Conservation (phyloP, 2,888 invertebrate genomes). For the Blastobasis lacticolella region DNA sequence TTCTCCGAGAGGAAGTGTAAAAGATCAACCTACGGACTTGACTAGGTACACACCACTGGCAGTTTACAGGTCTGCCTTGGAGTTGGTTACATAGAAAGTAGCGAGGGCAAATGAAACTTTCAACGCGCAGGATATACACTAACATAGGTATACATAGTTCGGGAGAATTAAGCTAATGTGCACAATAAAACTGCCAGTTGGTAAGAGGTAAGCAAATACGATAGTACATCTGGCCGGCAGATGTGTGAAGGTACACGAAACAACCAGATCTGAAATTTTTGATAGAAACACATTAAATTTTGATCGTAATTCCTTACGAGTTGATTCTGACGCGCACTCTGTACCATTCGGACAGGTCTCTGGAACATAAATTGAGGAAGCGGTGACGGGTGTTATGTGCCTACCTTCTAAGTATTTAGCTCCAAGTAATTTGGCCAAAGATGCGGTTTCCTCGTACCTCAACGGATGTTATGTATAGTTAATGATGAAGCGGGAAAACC, state of each 20-base stretch:
- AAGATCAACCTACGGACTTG: no score
- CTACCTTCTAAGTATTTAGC: conserved; percentile 18
- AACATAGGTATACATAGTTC: no score
- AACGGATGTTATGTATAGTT: conserved; percentile 2
- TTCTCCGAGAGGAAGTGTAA: no score
- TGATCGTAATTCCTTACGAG: conserved; percentile 81
- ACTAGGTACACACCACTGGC: no score
- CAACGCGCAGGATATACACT: no score
- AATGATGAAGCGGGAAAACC: conserved; percentile 14
- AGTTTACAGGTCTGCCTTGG: no score
- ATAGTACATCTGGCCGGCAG: conserved; percentile 70
- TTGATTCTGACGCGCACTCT: conserved; percentile 89
- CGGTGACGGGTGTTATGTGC: conserved; percentile 56
- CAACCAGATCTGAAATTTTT: conserved; percentile 63
- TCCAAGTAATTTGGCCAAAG: conserved; percentile 18
- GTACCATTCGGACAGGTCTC: conserved; percentile 85
- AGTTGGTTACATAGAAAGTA: no score
- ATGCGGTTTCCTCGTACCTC: conserved; percentile 1
- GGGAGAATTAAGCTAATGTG: no score
- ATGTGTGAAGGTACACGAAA: conserved; percentile 67
- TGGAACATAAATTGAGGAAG: conserved; percentile 71
- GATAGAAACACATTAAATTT: conserved; percentile 66
- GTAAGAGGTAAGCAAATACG: conserved; percentile 57
- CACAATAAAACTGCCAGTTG: conserved; percentile 57
- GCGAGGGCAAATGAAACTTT: no score